phyloP scores from a whole-genome alignment of 2,797 vertebrate genomes.

The Danio kyathit region DNA sequence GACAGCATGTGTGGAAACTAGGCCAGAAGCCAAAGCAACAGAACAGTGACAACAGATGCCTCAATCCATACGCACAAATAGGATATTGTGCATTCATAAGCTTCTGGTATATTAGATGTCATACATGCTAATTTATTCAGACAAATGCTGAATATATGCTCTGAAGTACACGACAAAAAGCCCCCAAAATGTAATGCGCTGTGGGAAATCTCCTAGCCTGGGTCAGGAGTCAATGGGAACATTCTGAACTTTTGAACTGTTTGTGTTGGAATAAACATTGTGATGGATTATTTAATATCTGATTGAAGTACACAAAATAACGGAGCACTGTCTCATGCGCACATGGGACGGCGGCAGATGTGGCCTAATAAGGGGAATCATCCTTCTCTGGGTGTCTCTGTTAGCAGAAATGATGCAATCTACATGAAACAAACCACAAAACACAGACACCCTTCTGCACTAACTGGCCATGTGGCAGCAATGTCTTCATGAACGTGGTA shows the following conservation, averaged over 20 bases:
- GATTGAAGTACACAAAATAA: constrained; percentile 43
- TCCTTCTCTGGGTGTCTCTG: constrained; percentile 41
- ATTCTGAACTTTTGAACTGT: constrained; percentile 34
- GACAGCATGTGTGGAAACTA: constrained; percentile 46
- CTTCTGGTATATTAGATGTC: neutral
- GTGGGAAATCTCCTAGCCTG: neutral
- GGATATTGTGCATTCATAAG: constrained; percentile 17
- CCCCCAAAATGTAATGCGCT: neutral
- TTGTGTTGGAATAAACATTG: constrained; percentile 33
- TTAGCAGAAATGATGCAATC: constrained; percentile 59
- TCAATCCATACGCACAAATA: constrained; percentile 33
- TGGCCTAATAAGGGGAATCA: constrained; percentile 51
- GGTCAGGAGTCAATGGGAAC: constrained; percentile 27
- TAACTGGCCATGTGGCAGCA: constrained; percentile 11
- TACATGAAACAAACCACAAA: constrained; percentile 49
- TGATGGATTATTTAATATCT: constrained; percentile 35
- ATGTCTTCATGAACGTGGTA: neutral
- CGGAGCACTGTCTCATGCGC: neutral
- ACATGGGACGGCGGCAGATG: constrained; percentile 22
- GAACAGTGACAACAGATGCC: constrained; percentile 46
- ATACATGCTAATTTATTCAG: constrained; percentile 29
- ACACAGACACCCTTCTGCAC: constrained; percentile 16
- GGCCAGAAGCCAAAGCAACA: constrained; percentile 54
- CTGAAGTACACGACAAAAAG: neutral
- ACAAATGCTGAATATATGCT: neutral